These are phyloP conservation scores for Ammodytes dubius DNA, from an alignment of 2,113 vertebrate genomes.

Conservation along the genomic window DNA sequence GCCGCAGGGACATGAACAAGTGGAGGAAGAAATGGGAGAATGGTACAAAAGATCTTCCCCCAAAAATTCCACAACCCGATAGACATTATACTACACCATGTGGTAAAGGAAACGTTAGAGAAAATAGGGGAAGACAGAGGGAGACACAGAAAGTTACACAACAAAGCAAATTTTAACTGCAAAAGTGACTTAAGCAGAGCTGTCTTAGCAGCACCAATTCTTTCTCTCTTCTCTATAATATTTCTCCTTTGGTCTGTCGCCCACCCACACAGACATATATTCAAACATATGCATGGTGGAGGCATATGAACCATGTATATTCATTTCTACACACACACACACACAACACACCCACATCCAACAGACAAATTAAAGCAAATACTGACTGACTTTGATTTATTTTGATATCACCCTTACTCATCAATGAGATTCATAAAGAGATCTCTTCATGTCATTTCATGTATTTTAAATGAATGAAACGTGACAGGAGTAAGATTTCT, in stretches of 20 bases:
- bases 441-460: neutral
- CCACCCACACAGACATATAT: constrained; percentile 64
- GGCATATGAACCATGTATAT: constrained; percentile 22
- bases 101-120: neutral
- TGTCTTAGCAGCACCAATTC: constrained; percentile 2
- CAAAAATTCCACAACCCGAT: neutral
- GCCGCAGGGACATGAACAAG: constrained; percentile 61
- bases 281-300: constrained; percentile 54
- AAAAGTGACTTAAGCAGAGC: constrained; percentile 38
- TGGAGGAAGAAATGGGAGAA: constrained; percentile 26
- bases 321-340: constrained; percentile 21
- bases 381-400: constrained; percentile 2
- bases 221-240: constrained; percentile 20
- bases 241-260: constrained; percentile 49
- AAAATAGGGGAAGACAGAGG: neutral
- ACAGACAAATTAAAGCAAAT: neutral
- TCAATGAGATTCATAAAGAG: neutral
- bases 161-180: constrained; percentile 32
- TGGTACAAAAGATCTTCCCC: constrained; percentile 8
- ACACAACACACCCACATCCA: neutral
- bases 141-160: constrained; percentile 14
- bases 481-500: neutral
- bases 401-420: neutral
- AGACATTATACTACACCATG: neutral
- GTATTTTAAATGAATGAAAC: neutral